These are phyloP conservation scores for Coelinius sp. DNA, from an alignment of 2,888 invertebrate species.

Conservation along the genomic window DNA sequence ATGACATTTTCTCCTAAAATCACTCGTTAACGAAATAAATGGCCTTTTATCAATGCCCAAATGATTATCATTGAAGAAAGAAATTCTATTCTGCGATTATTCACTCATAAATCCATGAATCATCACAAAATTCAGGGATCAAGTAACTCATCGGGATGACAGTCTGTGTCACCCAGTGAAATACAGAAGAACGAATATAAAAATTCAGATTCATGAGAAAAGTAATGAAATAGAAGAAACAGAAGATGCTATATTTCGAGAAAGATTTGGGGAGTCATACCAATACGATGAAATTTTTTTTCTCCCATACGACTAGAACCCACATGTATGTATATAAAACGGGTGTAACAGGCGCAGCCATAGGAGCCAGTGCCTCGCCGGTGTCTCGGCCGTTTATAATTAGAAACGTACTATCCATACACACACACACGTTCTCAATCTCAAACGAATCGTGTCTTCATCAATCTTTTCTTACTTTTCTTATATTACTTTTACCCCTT, in stretches of 20 bases:
- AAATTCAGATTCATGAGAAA: not conserved
- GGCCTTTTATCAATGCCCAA: no score
- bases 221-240: not conserved
- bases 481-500: not conserved
- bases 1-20: no score
- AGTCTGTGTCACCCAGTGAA: not conserved
- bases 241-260: constrained; percentile 5
- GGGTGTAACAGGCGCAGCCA: constrained; percentile 11
- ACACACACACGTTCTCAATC: constrained; percentile 15
- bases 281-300: constrained; percentile 9
- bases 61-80: no score
- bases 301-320: not conserved
- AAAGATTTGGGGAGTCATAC: not conserved
- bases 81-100: no score
- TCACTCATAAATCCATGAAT: not conserved
- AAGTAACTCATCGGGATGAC: not conserved
- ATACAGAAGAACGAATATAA: not conserved
- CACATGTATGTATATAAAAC: not conserved
- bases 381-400: constrained; percentile 19
- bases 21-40: no score
- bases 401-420: constrained; percentile 8
- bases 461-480: not conserved
- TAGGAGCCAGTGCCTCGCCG: constrained; percentile 2
- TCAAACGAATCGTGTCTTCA: constrained; percentile 12
- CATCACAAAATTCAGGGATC: not conserved